A percentile compares a stretch with the other conserved stretches of the same genome.
phyloP scores from a whole-genome alignment of 1,140 invertebrate species.

The Cylas formicarius region DNA sequence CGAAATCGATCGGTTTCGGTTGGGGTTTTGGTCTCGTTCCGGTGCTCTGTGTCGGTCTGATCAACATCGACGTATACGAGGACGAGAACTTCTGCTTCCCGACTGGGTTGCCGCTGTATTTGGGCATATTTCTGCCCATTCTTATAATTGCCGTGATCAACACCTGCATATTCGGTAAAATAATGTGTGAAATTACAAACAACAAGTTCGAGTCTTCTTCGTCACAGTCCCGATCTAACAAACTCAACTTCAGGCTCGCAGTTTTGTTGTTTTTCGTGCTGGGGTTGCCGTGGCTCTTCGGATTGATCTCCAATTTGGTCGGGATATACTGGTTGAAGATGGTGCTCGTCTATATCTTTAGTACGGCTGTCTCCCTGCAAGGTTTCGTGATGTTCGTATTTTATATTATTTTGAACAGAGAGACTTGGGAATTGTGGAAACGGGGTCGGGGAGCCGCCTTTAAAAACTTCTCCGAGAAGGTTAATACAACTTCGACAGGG shows the following conservation, averaged over 20 bases:
- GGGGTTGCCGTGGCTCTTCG: constrained; percentile 57
- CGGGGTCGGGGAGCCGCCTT: no score
- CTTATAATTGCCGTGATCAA: constrained; percentile 48
- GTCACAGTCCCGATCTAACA: no score
- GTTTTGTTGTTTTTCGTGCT: constrained; percentile 54
- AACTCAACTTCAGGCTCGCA: constrained; percentile 47
- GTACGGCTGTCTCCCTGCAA: constrained; percentile 53
- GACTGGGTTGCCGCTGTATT: constrained; percentile 45
- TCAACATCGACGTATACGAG: constrained; percentile 45
- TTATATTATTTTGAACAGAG: constrained; percentile 52
- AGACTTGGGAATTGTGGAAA: constrained; percentile 47
- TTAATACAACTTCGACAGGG: constrained; percentile 2
- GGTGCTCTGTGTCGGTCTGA: constrained; percentile 28
- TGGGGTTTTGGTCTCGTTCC: constrained; percentile 33
- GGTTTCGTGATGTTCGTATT: constrained; percentile 57
- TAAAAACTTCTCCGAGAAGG: not conserved
- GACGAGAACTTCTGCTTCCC: constrained; percentile 49
- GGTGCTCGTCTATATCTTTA: constrained; percentile 51
- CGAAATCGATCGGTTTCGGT: constrained; percentile 33
- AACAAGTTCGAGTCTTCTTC: constrained; percentile 44
- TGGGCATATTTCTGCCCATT: constrained; percentile 50
- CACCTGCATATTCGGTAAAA: constrained; percentile 46
- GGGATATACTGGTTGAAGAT: constrained; percentile 35
- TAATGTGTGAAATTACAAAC: constrained; percentile 48
- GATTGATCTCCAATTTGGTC: constrained; percentile 48